Base-by-base conservation (phyloP, 2,888 invertebrate genomes). In the Oegoconia quadripuncta region DNA sequence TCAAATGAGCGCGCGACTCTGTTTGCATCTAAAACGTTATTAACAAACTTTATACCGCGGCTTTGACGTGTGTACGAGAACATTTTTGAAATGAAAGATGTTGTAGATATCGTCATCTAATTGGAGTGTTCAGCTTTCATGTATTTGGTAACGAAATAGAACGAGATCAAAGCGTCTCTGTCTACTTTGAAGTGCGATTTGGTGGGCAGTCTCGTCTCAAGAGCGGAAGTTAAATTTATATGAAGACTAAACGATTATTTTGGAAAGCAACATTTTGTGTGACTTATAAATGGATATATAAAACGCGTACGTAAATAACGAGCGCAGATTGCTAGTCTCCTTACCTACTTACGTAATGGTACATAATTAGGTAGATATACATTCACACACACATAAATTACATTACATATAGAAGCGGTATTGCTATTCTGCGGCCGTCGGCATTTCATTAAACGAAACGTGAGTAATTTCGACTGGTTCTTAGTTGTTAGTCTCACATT, bases 121-220 rank as follows among this genome's bases (percentile, higher is more conserved):
- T 71, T 72, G 70, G 72, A 71, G 65, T 69, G 64, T 66, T 67
- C 62, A 58, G 57, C 59, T 50, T 54, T 33, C 52, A 59, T 63
- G 50, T 59, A 61, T 69, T 72, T 67, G 64, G 71, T 68, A 68
- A 73, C 67, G 67, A 74, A 72, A 74, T 68, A 67, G 61, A 69
- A 64, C 58, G 49, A 77, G 73, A 80, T 80, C 80, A 81, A 81
- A 80, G 78, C 55, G 55, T 60, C 63, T 60, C 58, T 59, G 59
- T 66, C 54, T 59, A 60, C 76, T 79, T 79, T 79, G 79, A 79
- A 70, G 74, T 73, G 59, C 59, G 55, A 65, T 64, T 64, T 52
- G 58, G 59, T 56, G 56, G 54, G 53, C 53, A 54, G 50, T 55
- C 41, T 33, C 46, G 32, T 46, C 38, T 53, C 42, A 41, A 54